Evolutionary conservation across 1,140 invertebrate genomes (phyloP).

Genomic region (Drosophila mayri): DNA sequence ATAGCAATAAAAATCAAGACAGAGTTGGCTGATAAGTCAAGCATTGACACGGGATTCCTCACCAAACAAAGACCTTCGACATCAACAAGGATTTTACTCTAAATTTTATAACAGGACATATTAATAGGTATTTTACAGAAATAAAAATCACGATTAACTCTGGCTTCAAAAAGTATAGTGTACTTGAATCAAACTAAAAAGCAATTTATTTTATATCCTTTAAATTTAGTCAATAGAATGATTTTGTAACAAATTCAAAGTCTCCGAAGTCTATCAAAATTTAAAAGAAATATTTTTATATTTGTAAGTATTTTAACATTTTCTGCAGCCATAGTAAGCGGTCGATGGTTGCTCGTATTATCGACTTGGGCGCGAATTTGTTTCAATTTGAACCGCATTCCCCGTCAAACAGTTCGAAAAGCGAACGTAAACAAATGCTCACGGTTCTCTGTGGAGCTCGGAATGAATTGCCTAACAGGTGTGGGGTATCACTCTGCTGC

Average conservation of each 20-base stretch:
- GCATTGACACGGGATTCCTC: neutral
- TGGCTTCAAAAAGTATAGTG: neutral
- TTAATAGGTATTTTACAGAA: neutral
- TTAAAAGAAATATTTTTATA: too few relatives aligned
- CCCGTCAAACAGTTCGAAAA: neutral
- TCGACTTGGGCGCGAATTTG: conserved; percentile 8
- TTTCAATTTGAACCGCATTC: neutral
- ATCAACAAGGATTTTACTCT: neutral
- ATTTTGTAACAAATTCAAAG: neutral
- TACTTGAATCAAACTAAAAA: neutral
- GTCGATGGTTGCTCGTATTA: neutral
- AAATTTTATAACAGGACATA: neutral
- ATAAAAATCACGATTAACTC: neutral
- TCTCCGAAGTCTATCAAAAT: too few relatives aligned
- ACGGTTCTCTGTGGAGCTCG: neutral
- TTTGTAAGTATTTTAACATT: neutral
- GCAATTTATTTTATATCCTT: too few relatives aligned
- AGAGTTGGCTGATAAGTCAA: neutral
- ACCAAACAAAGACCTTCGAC: neutral
- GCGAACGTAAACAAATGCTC: conserved; percentile 14
- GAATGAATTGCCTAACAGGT: conserved; percentile 28
- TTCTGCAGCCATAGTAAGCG: neutral
- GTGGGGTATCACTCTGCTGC: conserved; percentile 32
- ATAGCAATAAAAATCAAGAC: neutral
- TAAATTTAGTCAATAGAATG: too few relatives aligned